These are phyloP conservation scores for Naja naja DNA, from an alignment of 2,113 vertebrate species.

Conservation along the genomic window DNA sequence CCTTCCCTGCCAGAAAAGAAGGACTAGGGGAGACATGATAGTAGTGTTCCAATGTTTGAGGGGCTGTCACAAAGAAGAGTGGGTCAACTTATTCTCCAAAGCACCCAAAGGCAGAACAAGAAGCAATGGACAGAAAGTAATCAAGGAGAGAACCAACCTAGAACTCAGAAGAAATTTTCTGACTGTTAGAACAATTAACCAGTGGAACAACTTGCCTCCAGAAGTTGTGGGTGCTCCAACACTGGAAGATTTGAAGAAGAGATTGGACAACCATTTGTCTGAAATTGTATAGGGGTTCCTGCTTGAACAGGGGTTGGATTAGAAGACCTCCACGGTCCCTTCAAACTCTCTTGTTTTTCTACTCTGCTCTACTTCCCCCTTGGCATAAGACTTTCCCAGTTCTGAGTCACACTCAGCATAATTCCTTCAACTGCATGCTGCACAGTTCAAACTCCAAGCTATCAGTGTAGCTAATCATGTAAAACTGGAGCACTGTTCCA, in stretches of 20 bases:
- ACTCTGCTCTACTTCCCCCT: background rate
- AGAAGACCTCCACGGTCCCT: background rate
- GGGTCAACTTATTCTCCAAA: background rate
- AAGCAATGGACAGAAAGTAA: background rate
- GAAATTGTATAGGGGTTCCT: background rate
- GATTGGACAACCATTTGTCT: background rate
- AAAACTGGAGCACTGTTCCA: background rate
- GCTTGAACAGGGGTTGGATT: background rate
- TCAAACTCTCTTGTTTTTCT: background rate
- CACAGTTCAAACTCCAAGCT: background rate
- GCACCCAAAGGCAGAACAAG: background rate
- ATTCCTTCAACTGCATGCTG: slow-evolving; percentile 24
- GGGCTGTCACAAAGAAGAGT: background rate
- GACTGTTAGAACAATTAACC: background rate
- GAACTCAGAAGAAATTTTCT: background rate
- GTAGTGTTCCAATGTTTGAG: background rate
- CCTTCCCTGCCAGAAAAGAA: background rate
- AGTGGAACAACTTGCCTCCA: background rate
- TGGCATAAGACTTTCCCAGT: background rate
- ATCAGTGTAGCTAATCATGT: background rate
- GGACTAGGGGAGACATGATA: background rate
- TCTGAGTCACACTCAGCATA: background rate
- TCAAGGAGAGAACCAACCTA: background rate
- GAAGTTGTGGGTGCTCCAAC: background rate
- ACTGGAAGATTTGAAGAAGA: background rate